Percentiles rank a stretch among this genome's conserved stretches.
These are phyloP conservation scores for Bufo gargarizans DNA, from an alignment of 2,113 vertebrate species.

Conservation along the genomic window DNA sequence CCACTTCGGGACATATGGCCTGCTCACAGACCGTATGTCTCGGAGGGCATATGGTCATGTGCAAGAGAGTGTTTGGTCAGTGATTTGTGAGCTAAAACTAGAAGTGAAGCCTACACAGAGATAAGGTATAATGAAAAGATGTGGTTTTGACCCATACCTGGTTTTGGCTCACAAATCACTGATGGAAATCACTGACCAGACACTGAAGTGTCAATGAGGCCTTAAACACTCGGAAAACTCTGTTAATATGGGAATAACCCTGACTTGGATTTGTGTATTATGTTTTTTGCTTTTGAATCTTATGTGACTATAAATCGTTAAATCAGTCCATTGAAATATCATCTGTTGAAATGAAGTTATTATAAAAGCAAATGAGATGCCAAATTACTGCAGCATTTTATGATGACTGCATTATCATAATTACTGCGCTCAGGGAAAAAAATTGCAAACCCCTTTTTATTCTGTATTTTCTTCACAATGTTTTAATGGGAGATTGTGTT, in stretches of 20 bases:
- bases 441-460: slow-evolving; percentile 20
- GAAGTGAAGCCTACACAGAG: too few species aligned
- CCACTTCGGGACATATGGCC: too few species aligned
- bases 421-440: slow-evolving; percentile 4
- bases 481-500: not conserved
- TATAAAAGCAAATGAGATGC: slow-evolving; percentile 40
- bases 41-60: too few species aligned
- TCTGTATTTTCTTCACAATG: not conserved
- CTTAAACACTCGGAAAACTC: too few species aligned
- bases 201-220: too few species aligned
- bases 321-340: not conserved
- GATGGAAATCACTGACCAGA: too few species aligned
- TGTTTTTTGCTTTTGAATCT: slow-evolving; percentile 16
- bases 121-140: too few species aligned
- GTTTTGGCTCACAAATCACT: too few species aligned
- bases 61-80: too few species aligned
- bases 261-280: not conserved
- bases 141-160: too few species aligned
- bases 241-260: not conserved
- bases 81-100: too few species aligned
- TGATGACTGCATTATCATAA: slow-evolving; percentile 44
- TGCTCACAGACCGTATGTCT: too few species aligned
- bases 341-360: slow-evolving; percentile 37
- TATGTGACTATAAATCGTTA: not conserved
- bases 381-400: slow-evolving; percentile 34